Conservation (phyloP, 2,113 vertebrate genomes). For the Nyctibius bracteatus region DNA sequence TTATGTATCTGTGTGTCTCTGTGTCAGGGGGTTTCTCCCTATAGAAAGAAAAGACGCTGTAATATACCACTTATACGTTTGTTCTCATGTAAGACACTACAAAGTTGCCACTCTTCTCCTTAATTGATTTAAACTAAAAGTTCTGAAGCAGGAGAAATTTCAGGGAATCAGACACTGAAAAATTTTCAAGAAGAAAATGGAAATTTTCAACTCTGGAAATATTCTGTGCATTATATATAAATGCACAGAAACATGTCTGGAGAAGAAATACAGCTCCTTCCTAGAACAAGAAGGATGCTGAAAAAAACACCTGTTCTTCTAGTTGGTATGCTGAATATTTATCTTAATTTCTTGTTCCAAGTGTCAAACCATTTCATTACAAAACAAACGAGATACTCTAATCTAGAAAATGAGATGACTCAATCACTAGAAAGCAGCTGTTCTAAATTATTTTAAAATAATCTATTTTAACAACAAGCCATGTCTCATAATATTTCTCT, state of each 20-base stretch:
- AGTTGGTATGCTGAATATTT: conserved; percentile 2
- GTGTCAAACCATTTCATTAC: conserved; percentile 29
- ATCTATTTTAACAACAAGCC: conserved; percentile 1
- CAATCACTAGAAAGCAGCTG: neutral
- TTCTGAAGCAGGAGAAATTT: neutral
- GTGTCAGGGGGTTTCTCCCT: neutral
- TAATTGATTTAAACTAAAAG: neutral
- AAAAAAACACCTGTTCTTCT: neutral
- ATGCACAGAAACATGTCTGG: neutral
- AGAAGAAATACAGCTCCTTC: neutral
- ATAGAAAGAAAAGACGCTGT: neutral
- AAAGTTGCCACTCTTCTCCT: neutral
- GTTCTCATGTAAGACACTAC: neutral
- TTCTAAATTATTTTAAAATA: conserved; percentile 16
- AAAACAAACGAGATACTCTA: conserved; percentile 49
- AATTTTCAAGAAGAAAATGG: neutral
- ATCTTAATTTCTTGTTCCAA: conserved; percentile 44
- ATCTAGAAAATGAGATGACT: conserved; percentile 35
- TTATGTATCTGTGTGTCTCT: accelerated
- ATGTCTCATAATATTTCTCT: neutral
- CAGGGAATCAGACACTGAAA: neutral
- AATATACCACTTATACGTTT: accelerated
- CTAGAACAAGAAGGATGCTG: neutral
- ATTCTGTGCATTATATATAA: no score
- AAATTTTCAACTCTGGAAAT: neutral